Conservation (phyloP, 2,113 vertebrate genomes). For the Falcunculus frontatus region DNA sequence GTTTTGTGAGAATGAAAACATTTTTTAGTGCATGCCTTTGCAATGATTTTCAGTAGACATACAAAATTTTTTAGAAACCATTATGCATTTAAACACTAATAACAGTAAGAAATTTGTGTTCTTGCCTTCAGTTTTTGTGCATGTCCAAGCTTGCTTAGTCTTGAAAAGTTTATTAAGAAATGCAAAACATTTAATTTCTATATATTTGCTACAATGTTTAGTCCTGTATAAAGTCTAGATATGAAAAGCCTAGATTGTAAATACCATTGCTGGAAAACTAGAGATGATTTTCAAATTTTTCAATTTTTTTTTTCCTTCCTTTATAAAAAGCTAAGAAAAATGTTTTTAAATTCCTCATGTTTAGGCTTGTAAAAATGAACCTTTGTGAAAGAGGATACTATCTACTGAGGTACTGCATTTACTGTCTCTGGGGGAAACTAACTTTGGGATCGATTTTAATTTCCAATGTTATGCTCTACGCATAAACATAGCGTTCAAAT, state of each 20-base stretch:
- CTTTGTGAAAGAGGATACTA: background rate
- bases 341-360: background rate
- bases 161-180: constrained; percentile 28
- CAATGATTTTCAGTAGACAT: background rate
- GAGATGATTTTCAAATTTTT: background rate
- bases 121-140: background rate
- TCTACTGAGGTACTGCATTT: background rate
- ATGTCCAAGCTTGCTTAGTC: background rate
- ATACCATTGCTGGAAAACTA: background rate
- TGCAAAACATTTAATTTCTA: constrained; percentile 30
- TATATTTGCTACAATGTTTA: background rate
- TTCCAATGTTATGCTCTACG: background rate
- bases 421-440: background rate
- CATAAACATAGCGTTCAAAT: background rate
- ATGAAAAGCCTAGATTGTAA: background rate
- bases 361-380: background rate
- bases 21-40: background rate
- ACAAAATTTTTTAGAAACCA: background rate
- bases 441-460: background rate
- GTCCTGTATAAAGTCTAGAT: background rate
- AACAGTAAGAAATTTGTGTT: background rate
- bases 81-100: background rate
- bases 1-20: background rate
- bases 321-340: background rate
- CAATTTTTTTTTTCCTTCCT: background rate